phyloP scores from a whole-genome alignment of 2,797 vertebrate genomes.

The Alectoris magna region DNA sequence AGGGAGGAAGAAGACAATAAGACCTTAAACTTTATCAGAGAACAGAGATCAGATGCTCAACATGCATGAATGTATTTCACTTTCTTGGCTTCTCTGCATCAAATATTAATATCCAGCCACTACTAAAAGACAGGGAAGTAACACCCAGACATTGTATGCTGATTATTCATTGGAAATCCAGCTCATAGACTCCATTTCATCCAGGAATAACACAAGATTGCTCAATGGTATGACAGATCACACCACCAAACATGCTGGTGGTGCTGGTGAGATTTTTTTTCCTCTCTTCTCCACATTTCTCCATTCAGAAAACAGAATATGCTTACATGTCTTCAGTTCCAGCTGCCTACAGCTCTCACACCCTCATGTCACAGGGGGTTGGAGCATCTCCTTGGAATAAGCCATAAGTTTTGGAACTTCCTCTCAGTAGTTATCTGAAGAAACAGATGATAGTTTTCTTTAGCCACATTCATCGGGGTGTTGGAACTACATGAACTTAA shows the following conservation, averaged over 20 bases:
- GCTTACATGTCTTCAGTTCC: neutral
- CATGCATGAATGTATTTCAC: neutral
- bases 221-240: neutral
- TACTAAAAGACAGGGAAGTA: neutral
- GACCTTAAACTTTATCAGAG: neutral
- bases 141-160: neutral
- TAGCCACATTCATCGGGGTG: neutral
- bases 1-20: neutral
- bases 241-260: neutral
- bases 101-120: neutral
- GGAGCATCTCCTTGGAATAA: rapidly evolving
- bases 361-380: rapidly evolving
- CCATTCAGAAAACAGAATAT: neutral
- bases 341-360: neutral
- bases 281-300: neutral
- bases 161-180: neutral
- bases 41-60: neutral
- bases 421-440: neutral
- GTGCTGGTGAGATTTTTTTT: neutral
- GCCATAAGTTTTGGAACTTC: neutral
- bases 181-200: neutral
- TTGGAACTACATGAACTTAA: too few relatives aligned
- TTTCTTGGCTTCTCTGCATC: neutral
- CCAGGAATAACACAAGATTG: neutral
- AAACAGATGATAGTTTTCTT: neutral